Conservation (phyloP, 2,113 vertebrate species). For the Pelmatolapia mariae region DNA sequence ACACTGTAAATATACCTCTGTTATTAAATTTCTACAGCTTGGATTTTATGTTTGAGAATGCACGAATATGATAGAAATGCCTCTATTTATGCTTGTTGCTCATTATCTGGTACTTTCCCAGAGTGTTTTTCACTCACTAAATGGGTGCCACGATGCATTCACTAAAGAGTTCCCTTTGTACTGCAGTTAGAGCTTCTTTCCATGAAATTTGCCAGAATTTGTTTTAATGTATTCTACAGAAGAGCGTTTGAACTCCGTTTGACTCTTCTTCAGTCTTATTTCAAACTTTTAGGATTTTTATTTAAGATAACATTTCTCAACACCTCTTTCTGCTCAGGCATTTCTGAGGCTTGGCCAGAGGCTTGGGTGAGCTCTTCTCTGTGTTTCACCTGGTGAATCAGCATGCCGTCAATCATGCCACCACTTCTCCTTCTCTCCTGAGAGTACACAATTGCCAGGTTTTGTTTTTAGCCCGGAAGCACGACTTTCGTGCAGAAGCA, state of each 20-base stretch:
- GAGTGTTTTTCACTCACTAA: background rate
- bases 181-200: background rate
- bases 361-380: background rate
- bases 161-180: background rate
- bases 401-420: conserved; percentile 20
- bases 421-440: background rate
- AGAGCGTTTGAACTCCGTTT: background rate
- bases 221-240: background rate
- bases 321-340: background rate
- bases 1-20: conserved; percentile 36
- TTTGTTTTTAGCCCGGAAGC: conserved; percentile 27
- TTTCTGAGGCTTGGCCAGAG: background rate
- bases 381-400: conserved; percentile 19
- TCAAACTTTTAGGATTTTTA: background rate
- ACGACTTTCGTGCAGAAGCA: conserved; percentile 1
- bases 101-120: background rate
- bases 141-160: background rate
- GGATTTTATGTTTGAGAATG: background rate
- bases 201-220: background rate
- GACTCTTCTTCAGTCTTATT: background rate
- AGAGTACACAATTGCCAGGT: background rate
- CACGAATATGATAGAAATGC: background rate
- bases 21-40: conserved; percentile 23
- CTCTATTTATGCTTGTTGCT: background rate
- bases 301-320: background rate